Percentiles rank a stretch among this genome's conserved stretches.
These are phyloP conservation scores for Procavia capensis DNA, from an alignment of 2,113 vertebrate genomes.

Conservation along the genomic window DNA sequence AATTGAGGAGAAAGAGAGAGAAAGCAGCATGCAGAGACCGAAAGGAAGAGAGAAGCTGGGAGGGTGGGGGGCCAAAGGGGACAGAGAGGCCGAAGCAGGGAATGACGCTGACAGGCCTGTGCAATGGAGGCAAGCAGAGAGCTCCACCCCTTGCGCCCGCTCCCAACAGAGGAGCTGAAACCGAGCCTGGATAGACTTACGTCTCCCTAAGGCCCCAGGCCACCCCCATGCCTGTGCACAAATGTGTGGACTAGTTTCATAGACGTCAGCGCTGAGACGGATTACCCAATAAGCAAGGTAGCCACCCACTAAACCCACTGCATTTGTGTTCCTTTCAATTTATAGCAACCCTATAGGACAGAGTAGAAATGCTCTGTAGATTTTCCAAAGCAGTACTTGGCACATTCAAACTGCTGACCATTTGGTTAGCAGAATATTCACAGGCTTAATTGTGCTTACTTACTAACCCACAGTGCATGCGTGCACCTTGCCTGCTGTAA, in stretches of 20 bases:
- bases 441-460: no score
- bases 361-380: no score
- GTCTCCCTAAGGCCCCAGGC: neutral
- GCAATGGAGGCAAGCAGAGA: neutral
- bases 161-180: neutral
- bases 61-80: neutral
- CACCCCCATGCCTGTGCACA: neutral
- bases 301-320: no score
- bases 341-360: no score
- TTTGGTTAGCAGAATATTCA: no score
- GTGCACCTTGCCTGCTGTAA: no score
- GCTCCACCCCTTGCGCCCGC: neutral
- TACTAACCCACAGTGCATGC: no score
- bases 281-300: no score
- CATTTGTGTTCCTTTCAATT: no score
- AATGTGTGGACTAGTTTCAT: neutral
- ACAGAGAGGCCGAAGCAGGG: neutral
- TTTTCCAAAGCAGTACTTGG: no score
- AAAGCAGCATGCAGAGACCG: neutral
- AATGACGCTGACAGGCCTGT: neutral
- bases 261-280: no score
- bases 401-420: no score
- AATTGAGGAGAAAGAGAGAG: neutral
- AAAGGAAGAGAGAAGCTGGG: neutral
- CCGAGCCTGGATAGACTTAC: fast-evolving